Evolutionary conservation across 2,113 vertebrate genomes (phyloP), one percentile per base, ranked within the genome.

Genomic region (Lampris incognitus): DNA sequence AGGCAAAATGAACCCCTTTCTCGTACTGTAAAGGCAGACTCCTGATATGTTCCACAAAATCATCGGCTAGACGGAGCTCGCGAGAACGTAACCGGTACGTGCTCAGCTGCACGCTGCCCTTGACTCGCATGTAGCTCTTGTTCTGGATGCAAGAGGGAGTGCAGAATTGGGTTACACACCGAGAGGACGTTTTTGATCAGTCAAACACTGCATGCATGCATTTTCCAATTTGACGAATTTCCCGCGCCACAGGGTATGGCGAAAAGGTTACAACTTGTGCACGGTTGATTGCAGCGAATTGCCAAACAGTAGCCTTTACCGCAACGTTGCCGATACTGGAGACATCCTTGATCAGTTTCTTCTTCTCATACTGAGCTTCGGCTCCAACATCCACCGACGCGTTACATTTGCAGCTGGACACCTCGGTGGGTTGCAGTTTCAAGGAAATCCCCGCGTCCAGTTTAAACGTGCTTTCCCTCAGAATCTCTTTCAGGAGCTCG

Each of bases 1-100:
- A 96, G 74, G 90, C 92, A 84, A 96, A 98, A 87, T 98, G 98
- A 81, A 96, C 92, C 0, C 95, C 95, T 70, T 96, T 98, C 60
- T 96, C 94, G 39, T 98, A 99, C 52, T 84, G n/a, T 51, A 80
- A 0, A 54, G 97, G 96, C 62, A 99, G 88, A 76, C 64, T 51
- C n/a, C 88, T 92, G 67, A 97, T n/a, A 8, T 96, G 93, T 4
- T 89, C 73, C 54, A 98, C 24, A 78, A 98, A 98, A 1, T 73
- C 88, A 2, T 92, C 80, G 0, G 92, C 90, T 41, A 97, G 77
- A 56, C 73, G 69, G 7, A 95, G 38, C 5, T 88, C 82, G 9
- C 91, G 90, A 54, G 82, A 95, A 56, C 94, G 90, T 91, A 98
- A 88, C 44, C 94, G 83, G 91, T 97, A 98, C 64, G 89, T 95